Conservation (phyloP, 2,797 vertebrate genomes). For the Ispidina lecontei region DNA sequence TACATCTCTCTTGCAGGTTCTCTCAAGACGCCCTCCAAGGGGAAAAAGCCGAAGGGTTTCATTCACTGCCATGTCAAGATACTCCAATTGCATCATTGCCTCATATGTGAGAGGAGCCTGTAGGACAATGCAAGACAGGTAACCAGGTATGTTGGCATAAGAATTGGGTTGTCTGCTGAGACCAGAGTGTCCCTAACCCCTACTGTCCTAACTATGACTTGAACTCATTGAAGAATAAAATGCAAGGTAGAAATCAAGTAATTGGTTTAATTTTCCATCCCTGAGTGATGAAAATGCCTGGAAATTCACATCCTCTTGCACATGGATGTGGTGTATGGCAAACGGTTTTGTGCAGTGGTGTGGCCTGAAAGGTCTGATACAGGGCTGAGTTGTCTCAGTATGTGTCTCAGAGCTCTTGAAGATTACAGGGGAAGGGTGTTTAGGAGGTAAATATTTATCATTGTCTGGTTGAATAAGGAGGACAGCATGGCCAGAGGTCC, state of each 20-base stretch:
- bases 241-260: neutral
- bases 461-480: neutral
- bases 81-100: slow-evolving; percentile 69
- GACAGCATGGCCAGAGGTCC: neutral
- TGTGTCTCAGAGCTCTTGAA: neutral
- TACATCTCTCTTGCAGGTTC: slow-evolving; percentile 71
- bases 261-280: neutral
- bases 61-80: slow-evolving; percentile 76
- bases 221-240: neutral
- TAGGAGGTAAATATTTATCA: neutral
- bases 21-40: slow-evolving; percentile 63
- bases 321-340: fast-evolving
- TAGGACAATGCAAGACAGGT: neutral
- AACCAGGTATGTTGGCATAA: neutral
- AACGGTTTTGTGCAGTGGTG: neutral
- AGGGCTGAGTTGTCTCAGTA: neutral
- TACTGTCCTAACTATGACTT: neutral
- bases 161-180: neutral
- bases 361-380: neutral
- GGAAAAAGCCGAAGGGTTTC: slow-evolving; percentile 75
- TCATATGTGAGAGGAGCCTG: slow-evolving; percentile 75
- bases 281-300: neutral
- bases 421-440: neutral
- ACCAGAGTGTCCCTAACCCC: neutral
- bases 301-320: neutral